Conservation (phyloP, 2,797 vertebrate species). For the Syncerus caffer region DNA sequence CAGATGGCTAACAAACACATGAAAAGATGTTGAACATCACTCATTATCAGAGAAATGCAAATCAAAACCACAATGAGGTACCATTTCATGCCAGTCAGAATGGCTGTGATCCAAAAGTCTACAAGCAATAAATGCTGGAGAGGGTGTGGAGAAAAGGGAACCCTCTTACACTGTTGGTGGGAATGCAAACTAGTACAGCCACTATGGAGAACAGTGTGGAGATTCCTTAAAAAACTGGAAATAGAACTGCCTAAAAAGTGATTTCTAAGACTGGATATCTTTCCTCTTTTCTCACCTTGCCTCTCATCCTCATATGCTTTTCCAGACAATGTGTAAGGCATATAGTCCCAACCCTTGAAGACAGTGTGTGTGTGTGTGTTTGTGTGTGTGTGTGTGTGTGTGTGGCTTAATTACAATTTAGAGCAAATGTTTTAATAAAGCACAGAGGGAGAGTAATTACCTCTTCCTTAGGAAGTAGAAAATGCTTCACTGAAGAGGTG, state of each 20-base stretch:
- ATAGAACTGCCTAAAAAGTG: not conserved
- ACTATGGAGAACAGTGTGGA: no score
- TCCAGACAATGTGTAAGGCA: not conserved
- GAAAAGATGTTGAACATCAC: no score
- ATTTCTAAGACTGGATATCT: not conserved
- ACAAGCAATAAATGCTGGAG: no score
- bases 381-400: not conserved
- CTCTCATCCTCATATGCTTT: not conserved
- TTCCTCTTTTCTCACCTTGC: not conserved
- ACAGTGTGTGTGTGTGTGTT: not conserved
- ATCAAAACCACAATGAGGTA: no score
- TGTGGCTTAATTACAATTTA: not conserved
- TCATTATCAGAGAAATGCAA: no score
- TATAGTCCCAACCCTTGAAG: not conserved
- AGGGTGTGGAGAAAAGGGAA: no score
- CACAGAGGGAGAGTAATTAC: not conserved
- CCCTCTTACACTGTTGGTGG: no score
- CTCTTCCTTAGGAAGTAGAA: not conserved
- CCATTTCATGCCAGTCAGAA: no score
- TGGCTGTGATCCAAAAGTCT: no score
- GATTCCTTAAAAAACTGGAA: no score
- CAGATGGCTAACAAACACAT: no score
- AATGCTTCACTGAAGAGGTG: not conserved
- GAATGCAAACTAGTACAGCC: no score
- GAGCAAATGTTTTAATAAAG: not conserved